These are phyloP conservation scores for Coelopa frigida DNA, from an alignment of 1,140 invertebrate species.

Conservation along the genomic window DNA sequence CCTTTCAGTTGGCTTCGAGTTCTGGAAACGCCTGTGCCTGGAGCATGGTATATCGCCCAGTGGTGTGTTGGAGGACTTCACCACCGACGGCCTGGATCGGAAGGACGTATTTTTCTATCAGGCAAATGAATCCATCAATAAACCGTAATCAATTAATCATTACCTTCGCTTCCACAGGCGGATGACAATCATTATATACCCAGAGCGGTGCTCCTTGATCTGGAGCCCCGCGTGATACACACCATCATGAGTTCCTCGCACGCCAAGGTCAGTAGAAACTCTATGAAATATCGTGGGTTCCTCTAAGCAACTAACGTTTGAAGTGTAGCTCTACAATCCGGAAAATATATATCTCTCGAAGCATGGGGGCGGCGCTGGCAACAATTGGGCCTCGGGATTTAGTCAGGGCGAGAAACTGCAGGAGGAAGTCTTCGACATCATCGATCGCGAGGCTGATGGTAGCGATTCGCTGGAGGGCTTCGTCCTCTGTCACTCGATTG, in stretches of 20 bases:
- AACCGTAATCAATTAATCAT: not conserved
- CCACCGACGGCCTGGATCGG: conserved; percentile 83
- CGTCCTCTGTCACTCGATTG: conserved; percentile 97
- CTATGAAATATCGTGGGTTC: not conserved
- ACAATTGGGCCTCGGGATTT: conserved; percentile 98
- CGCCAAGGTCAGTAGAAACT: conserved; percentile 68
- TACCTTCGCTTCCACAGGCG: conserved; percentile 45
- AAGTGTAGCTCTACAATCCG: conserved; percentile 82
- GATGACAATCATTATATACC: conserved; percentile 99
- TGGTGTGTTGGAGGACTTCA: conserved; percentile 91
- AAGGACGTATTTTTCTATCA: conserved; percentile 99
- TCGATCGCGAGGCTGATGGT: conserved; percentile 98
- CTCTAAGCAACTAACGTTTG: not conserved
- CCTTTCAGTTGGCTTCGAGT: conserved; percentile 91
- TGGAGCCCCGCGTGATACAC: conserved; percentile 97
- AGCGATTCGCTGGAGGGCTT: conserved; percentile 99
- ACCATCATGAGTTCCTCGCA: conserved; percentile 94
- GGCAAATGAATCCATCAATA: conserved; percentile 36
- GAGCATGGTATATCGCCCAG: conserved; percentile 98
- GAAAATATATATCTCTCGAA: conserved; percentile 98
- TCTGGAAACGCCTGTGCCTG: conserved; percentile 97
- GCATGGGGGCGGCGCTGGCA: conserved; percentile 97
- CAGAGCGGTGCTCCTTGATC: conserved; percentile 88
- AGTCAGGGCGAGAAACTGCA: conserved; percentile 87
- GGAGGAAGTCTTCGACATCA: conserved; percentile 98